Percentiles rank a stretch among this genome's conserved stretches.
phyloP scores from a whole-genome alignment of 1,140 invertebrate genomes.

The Diorhabda carinulata region DNA sequence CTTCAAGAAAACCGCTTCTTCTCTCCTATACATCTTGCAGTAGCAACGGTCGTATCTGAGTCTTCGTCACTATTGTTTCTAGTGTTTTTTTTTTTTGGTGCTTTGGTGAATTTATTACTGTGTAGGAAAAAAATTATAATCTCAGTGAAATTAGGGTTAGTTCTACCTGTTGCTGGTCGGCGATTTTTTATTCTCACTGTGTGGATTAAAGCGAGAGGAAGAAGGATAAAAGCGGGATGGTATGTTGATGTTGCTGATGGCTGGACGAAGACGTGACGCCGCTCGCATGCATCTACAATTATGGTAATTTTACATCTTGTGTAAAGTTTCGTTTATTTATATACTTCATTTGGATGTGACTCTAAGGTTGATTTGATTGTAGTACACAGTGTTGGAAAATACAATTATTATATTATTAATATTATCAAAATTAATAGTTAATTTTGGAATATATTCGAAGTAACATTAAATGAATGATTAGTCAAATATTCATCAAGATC shows the following conservation, averaged over 20 bases:
- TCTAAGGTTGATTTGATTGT: neutral
- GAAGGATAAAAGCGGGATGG: neutral
- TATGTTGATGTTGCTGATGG: neutral
- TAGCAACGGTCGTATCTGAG: too few relatives aligned
- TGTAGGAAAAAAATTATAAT: neutral
- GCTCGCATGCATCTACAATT: neutral
- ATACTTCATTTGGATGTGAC: neutral
- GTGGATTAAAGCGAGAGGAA: neutral
- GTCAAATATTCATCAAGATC: too few relatives aligned
- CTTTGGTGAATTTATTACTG: neutral
- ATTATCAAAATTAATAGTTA: too few relatives aligned
- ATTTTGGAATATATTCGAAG: too few relatives aligned
- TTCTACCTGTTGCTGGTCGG: neutral
- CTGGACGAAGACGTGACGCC: slow-evolving; percentile 1
- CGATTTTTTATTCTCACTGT: neutral
- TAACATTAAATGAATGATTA: too few relatives aligned
- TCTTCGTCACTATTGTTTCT: too few relatives aligned
- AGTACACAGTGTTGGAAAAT: neutral
- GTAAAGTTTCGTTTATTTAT: neutral
- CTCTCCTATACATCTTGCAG: neutral
- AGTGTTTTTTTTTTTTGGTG: neutral
- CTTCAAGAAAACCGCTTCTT: neutral
- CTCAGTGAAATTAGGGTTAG: neutral
- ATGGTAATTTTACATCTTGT: neutral
- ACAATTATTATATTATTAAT: too few relatives aligned